Evolutionary conservation across 2,888 invertebrate genomes (phyloP), one percentile per base, ranked within the genome.

Genomic region (Branchipolynoe longqiensis): DNA sequence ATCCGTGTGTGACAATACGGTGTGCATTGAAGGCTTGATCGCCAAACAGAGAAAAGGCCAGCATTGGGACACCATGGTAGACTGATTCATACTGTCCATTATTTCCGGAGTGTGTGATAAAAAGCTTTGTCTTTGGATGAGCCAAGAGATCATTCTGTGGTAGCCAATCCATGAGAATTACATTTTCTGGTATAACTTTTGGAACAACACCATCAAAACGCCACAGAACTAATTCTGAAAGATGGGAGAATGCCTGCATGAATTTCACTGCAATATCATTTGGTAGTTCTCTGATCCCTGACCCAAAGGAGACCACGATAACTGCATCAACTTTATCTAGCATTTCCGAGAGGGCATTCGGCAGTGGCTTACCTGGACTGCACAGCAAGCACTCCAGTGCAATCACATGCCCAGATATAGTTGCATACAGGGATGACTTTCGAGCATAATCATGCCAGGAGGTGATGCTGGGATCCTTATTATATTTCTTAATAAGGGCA

Each of bases 91-190:
- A 62, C 41, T 62, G 83, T 14, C 83, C 83, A 40, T 83, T 83
- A 22, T 83, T 62, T 6, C 83, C 83, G 40, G 40, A 62, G 25
- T 83, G 83, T 6, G 83, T 83, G 36, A 83, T 83, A 31, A 83
- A 83, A 48, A 83, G 83, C n/a, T 62, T 59, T 18, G 83, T 62
- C 41, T 83, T 59, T 0, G 83, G 69, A 73, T 84, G 84, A 1
- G 54, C 84, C 12, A 84, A 38, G 22, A 84, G 33, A n/a, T 84
- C 84, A 84, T 84, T 84, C n/a, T 84, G 84, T 12, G 84, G 84
- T 3, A 83, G 64, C 83, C 83, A 83, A 22, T 83, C 41, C 41
- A 40, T 62, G 25, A 83, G 25, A 3, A 40, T 38, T 4, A 83
- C 83, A 83, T 83, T 83, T n/a, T 62, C n/a, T 25, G 83, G 83